A percentile compares a stretch with the other conserved stretches of the same genome.
These are phyloP conservation scores for Rhineura floridana DNA, from an alignment of 2,113 vertebrate genomes.

Conservation along the genomic window DNA sequence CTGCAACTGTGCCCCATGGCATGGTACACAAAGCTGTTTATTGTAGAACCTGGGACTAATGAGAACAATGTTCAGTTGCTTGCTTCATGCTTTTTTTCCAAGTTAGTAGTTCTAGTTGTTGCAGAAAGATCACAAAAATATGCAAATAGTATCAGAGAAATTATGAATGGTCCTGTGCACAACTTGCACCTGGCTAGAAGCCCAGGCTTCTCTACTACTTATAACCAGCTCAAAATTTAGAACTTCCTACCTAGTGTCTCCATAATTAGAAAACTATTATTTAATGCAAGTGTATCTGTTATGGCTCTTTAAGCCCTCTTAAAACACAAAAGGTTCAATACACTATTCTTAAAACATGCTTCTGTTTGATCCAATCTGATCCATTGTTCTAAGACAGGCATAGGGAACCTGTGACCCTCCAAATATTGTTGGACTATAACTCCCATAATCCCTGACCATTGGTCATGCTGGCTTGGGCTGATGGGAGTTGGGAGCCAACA, in stretches of 20 bases:
- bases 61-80: not conserved
- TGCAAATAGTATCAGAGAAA: not conserved
- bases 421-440: not conserved
- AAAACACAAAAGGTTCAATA: not conserved
- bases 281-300: not conserved
- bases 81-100: not conserved
- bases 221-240: not conserved
- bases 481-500: not conserved
- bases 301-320: not conserved
- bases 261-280: not conserved
- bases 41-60: not conserved
- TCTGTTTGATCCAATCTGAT: not conserved
- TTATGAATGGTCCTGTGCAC: not conserved
- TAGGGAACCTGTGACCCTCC: not conserved
- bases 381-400: not conserved
- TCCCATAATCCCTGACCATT: not conserved
- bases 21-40: not conserved
- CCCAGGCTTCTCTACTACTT: not conserved
- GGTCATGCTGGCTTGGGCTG: not conserved
- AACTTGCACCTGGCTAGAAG: not conserved
- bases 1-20: not conserved
- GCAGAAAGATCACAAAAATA: not conserved
- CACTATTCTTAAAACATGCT: not conserved
- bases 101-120: not conserved
- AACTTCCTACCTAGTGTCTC: not conserved